phyloP scores from a whole-genome alignment of 2,113 vertebrate genomes.

The Phyllopteryx taeniolatus region DNA sequence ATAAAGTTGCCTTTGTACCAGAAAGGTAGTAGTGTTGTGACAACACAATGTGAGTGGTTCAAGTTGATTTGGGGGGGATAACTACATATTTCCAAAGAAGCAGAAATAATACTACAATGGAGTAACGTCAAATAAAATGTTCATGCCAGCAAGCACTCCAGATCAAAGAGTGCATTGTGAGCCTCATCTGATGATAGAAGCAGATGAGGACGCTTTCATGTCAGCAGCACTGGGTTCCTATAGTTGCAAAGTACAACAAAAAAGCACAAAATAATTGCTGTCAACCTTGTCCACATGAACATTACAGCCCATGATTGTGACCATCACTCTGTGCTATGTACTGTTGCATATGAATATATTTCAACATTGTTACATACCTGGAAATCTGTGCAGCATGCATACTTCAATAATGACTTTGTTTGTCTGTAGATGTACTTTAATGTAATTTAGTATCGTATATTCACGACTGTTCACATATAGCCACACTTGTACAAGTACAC shows the following conservation, averaged over 20 bases:
- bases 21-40: conserved; percentile 2
- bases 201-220: conserved; percentile 64
- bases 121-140: conserved; percentile 21
- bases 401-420: conserved; percentile 15
- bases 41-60: conserved; percentile 16
- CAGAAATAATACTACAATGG: conserved; percentile 25
- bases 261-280: conserved; percentile 51
- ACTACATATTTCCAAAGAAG: conserved; percentile 11
- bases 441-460: conserved; percentile 19
- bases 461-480: conserved; percentile 3
- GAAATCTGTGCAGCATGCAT: conserved; percentile 1
- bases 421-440: conserved; percentile 11
- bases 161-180: conserved; percentile 58
- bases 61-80: conserved; percentile 34
- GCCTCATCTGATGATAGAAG: conserved; percentile 49
- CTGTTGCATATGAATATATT: conserved; percentile 5
- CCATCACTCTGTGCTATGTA: neutral
- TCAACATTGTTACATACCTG: conserved; percentile 1
- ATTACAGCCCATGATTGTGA: conserved; percentile 15
- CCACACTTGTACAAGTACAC: conserved; percentile 36
- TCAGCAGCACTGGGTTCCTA: conserved; percentile 51
- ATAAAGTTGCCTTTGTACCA: neutral
- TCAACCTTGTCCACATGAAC: conserved; percentile 18
- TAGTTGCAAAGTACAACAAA: conserved; percentile 52
- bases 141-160: conserved; percentile 22